phyloP scores from a whole-genome alignment of 1,140 invertebrate species.

The Zaprionus camerounensis region DNA sequence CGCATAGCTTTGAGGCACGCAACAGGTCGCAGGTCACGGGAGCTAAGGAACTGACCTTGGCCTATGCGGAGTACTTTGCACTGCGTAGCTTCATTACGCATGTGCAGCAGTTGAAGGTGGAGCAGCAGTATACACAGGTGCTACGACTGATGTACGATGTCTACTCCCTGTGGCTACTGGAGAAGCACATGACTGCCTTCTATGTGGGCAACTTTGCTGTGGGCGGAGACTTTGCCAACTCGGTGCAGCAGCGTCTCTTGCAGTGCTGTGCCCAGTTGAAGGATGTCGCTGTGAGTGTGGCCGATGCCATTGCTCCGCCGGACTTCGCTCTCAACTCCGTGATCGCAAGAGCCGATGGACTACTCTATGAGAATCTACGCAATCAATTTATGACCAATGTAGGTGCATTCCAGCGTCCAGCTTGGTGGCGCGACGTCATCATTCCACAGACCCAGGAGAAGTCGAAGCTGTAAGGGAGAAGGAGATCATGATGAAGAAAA shows the following conservation, averaged over 20 bases:
- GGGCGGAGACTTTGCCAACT: constrained; percentile 85
- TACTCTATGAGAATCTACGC: constrained; percentile 94
- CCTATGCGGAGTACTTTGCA: constrained; percentile 90
- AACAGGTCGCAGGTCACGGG: constrained; percentile 93
- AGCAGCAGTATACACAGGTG: constrained; percentile 85
- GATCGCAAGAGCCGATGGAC: constrained; percentile 92
- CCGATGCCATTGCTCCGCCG: constrained; percentile 94
- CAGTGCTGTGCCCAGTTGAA: constrained; percentile 90
- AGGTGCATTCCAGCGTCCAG: constrained; percentile 89
- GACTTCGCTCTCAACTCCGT: constrained; percentile 95
- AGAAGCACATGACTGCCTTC: constrained; percentile 90
- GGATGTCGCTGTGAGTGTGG: constrained; percentile 90
- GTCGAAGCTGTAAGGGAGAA: constrained; percentile 65
- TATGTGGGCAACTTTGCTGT: constrained; percentile 90
- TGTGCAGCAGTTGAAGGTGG: constrained; percentile 85
- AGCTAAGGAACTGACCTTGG: constrained; percentile 90
- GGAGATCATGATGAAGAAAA: no score
- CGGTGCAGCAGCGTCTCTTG: constrained; percentile 88
- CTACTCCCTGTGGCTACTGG: constrained; percentile 89
- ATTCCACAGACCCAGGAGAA: constrained; percentile 69
- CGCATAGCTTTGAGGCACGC: constrained; percentile 89
- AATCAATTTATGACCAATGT: constrained; percentile 89
- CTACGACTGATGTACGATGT: constrained; percentile 88
- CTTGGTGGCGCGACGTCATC: constrained; percentile 92
- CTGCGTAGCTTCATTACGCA: constrained; percentile 86